Percentiles rank a stretch among this genome's conserved stretches.
Evolutionary conservation across 2,888 invertebrate species (phyloP).

Genomic region (Fragum sueziense): DNA sequence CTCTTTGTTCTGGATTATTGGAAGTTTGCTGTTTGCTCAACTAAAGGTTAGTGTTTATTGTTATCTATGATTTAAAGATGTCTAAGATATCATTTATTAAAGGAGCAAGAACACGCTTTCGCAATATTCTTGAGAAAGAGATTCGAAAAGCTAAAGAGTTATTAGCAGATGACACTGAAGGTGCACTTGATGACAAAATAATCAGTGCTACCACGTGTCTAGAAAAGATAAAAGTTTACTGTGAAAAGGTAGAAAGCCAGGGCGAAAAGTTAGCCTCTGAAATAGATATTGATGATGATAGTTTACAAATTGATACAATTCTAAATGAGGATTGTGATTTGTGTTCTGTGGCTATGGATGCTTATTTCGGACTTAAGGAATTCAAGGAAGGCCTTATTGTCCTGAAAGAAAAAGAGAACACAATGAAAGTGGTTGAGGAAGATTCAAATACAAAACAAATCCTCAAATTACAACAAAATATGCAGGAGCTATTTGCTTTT

Average conservation of each 20-base stretch:
- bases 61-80: background rate
- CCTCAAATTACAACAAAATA: conserved; percentile 6
- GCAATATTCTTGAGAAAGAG: background rate
- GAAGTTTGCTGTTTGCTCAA: background rate
- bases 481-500: too few species aligned
- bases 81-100: background rate
- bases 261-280: conserved; percentile 7
- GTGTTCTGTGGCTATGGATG: too few species aligned
- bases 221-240: conserved; percentile 24
- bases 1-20: too few species aligned
- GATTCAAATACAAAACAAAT: background rate
- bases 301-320: conserved; percentile 6
- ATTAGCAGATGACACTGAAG: background rate
- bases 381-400: too few species aligned
- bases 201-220: background rate
- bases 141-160: background rate
- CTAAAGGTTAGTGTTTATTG: background rate
- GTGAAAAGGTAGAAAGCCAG: conserved; percentile 12
- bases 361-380: too few species aligned
- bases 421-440: too few species aligned
- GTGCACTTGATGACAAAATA: background rate
- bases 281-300: background rate
- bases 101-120: background rate
- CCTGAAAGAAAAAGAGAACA: too few species aligned
- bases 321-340: conserved; percentile 11